phyloP scores from a whole-genome alignment of 1,140 invertebrate genomes.

The Ceratosolen fusciceps region DNA sequence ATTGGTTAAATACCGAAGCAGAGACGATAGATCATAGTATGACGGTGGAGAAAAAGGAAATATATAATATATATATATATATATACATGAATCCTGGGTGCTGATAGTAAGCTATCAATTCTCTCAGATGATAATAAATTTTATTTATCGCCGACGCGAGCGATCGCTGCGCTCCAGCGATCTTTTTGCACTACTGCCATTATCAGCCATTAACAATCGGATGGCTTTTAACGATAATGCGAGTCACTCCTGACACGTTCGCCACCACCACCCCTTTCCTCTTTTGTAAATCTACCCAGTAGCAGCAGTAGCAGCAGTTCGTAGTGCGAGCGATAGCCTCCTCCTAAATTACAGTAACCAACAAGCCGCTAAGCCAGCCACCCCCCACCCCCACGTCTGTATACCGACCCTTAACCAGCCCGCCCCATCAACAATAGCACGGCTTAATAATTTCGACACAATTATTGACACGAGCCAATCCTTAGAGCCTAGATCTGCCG shows the following conservation, averaged over 20 bases:
- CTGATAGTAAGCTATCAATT: conserved; percentile 12
- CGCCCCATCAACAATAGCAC: too few species aligned
- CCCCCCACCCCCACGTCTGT: too few species aligned
- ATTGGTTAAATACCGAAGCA: background rate
- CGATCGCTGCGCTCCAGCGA: background rate
- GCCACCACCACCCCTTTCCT: background rate
- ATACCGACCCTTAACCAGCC: too few species aligned
- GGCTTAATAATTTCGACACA: conserved; percentile 34
- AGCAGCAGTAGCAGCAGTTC: background rate
- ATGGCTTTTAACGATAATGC: conserved; percentile 44
- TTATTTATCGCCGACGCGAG: conserved; percentile 24
- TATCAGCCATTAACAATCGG: conserved; percentile 37
- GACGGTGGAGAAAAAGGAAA: background rate
- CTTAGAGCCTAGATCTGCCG: background rate
- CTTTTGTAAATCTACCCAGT: conserved; percentile 6
- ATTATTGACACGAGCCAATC: conserved; percentile 27
- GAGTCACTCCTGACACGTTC: background rate
- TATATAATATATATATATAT: too few species aligned
- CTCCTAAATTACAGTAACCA: conserved; percentile 30
- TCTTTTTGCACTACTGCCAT: background rate
- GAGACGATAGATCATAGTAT: background rate
- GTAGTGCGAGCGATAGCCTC: conserved; percentile 8
- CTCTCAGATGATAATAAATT: conserved; percentile 33
- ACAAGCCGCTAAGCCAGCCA: conserved; percentile 13
- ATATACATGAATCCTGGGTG: background rate